Conservation (phyloP, 92 coral and sea anemone genomes). For the Siderastrea siderea region DNA sequence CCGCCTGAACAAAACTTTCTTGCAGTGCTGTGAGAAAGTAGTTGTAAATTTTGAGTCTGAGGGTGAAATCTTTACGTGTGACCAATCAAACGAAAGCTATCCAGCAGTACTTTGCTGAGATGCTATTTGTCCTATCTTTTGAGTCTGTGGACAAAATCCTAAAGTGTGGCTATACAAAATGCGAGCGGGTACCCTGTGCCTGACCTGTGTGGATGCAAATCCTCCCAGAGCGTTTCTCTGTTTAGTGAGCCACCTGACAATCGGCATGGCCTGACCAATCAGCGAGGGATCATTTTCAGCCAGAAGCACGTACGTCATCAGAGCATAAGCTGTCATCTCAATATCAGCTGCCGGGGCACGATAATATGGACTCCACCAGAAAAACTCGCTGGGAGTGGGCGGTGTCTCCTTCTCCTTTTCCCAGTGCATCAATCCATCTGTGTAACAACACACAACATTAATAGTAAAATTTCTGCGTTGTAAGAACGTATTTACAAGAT, state of each 20-base stretch:
- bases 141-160: no score
- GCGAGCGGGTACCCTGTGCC: neutral
- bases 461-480: no score
- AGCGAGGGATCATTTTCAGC: slow-evolving; percentile 40
- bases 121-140: no score
- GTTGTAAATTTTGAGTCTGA: no score
- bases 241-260: slow-evolving; percentile 92
- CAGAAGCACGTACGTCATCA: slow-evolving; percentile 76
- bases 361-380: slow-evolving; percentile 49
- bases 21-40: no score
- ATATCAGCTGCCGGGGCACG: slow-evolving; percentile 86
- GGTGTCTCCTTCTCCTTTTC: slow-evolving; percentile 45
- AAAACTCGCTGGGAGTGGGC: slow-evolving; percentile 3
- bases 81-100: no score
- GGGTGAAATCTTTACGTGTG: no score
- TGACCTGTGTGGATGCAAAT: slow-evolving; percentile 97
- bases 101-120: no score
- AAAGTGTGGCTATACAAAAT: no score
- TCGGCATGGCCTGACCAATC: slow-evolving; percentile 63
- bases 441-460: neutral
- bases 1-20: no score
- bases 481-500: no score
- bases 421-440: slow-evolving; percentile 88
- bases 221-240: slow-evolving; percentile 95
- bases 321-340: slow-evolving; percentile 96